These are phyloP conservation scores for Drosophila anceps DNA, from an alignment of 2,888 invertebrate species.

Conservation along the genomic window DNA sequence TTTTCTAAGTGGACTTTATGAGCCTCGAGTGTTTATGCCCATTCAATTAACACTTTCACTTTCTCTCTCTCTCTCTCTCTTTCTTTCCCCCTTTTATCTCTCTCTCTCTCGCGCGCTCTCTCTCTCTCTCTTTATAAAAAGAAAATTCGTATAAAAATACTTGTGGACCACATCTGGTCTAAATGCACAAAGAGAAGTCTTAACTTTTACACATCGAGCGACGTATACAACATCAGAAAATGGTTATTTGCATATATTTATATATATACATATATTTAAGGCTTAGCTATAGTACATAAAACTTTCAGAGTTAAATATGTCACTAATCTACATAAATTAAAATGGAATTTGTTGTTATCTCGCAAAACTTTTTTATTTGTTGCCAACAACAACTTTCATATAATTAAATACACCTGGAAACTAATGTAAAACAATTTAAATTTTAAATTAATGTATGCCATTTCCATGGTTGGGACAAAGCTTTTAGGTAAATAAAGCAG, in stretches of 20 bases:
- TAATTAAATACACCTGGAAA: slow-evolving; percentile 4
- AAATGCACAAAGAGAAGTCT: neutral
- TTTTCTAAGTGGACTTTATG: neutral
- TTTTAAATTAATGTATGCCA: neutral
- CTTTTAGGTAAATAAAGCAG: too few relatives aligned
- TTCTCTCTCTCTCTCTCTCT: neutral
- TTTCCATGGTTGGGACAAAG: neutral
- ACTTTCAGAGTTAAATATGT: neutral
- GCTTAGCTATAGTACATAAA: neutral
- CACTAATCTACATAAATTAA: slow-evolving; percentile 13
- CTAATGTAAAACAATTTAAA: slow-evolving; percentile 3
- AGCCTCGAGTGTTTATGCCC: neutral
- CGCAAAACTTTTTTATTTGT: neutral
- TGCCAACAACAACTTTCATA: neutral
- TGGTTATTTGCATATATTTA: too few relatives aligned
- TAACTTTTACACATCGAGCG: neutral
- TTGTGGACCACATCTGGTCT: too few relatives aligned
- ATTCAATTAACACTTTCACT: slow-evolving; percentile 3
- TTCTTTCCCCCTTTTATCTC: neutral
- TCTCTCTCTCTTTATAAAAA: neutral
- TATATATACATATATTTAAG: neutral
- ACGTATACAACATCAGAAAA: too few relatives aligned
- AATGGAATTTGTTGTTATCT: neutral
- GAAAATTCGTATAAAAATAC: neutral
- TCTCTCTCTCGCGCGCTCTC: neutral